Evolutionary conservation across 2,888 invertebrate species (phyloP).

Genomic region (Xestia ashworthii): DNA sequence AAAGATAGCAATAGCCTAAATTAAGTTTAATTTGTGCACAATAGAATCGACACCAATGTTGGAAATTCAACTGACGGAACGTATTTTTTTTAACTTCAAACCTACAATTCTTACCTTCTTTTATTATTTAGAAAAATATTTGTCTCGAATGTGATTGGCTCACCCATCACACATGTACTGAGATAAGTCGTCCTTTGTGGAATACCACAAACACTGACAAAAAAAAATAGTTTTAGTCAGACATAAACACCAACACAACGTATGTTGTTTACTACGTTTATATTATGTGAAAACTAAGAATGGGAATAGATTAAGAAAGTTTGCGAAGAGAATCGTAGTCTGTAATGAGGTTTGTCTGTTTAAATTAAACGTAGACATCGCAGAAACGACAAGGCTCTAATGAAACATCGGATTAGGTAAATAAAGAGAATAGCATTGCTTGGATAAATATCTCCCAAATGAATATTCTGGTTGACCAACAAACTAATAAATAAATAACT

Average conservation of each 20-base stretch:
- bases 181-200: neutral
- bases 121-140: neutral
- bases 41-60: no score
- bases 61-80: neutral
- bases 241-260: conserved; percentile 44
- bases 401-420: conserved; percentile 28
- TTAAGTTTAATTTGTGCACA: no score
- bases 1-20: no score
- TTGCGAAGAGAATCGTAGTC: conserved; percentile 74
- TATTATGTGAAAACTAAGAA: conserved; percentile 85
- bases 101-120: neutral
- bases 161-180: neutral
- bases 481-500: neutral
- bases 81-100: neutral
- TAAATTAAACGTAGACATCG: conserved; percentile 79
- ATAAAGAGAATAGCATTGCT: neutral
- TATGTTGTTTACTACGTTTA: conserved; percentile 80
- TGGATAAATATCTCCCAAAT: neutral
- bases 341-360: conserved; percentile 82
- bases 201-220: no score
- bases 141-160: neutral
- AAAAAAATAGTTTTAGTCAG: neutral
- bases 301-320: conserved; percentile 84
- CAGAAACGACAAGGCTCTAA: conserved; percentile 60
- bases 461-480: neutral